Evolutionary conservation across 2,888 invertebrate genomes (phyloP), one percentile per base, ranked within the genome.

Genomic region (Drosophila nigritarsus): DNA sequence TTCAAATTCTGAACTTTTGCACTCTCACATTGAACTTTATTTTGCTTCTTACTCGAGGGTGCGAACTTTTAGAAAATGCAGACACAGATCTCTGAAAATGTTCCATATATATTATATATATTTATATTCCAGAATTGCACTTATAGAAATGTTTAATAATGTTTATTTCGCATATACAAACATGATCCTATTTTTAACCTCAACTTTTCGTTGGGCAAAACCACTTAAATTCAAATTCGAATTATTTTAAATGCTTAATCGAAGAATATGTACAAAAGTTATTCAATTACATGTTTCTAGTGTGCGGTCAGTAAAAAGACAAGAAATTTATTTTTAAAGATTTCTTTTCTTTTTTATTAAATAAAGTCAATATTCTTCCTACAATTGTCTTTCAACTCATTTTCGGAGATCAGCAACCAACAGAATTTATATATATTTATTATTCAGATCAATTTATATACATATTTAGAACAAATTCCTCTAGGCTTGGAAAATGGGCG

Each of bases 101-200:
- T 8, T 2, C 8, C 30, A 30, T 30, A 30, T 30, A 30, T 30
- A 8, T 30, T 7, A 30, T 30, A 30, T 30, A 30, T 30, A 30
- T 30, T 30, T 30, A 8, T 30, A 8, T 30, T 30, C 7, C 7
- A 8, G 7, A 30, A 30, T 30, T 29, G 36, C 15, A 36, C 15
- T 7, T 36, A 15, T 7, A 7, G 7, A 15, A 15, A 7, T 7
- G 0, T 9, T 7, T 3, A 36, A 1, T 1, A 3, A 13, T 13
- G 7, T 45, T 20, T 42, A 13, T 6, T 20, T 13, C 7, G 13
- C 42, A 7, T 6, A 20, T 20, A 20, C n/a, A 20, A 20, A 20
- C 6, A 1, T 7, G 7, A 13, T 20, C 1, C 7, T 0, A 7
- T 13, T 42, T 13, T 1, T 20, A 20, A 0, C 13, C 6, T 20